A percentile compares a stretch with the other conserved stretches of the same genome.
These are phyloP conservation scores for Camarhynchus parvulus DNA, from an alignment of 2,113 vertebrate species.

Conservation along the genomic window DNA sequence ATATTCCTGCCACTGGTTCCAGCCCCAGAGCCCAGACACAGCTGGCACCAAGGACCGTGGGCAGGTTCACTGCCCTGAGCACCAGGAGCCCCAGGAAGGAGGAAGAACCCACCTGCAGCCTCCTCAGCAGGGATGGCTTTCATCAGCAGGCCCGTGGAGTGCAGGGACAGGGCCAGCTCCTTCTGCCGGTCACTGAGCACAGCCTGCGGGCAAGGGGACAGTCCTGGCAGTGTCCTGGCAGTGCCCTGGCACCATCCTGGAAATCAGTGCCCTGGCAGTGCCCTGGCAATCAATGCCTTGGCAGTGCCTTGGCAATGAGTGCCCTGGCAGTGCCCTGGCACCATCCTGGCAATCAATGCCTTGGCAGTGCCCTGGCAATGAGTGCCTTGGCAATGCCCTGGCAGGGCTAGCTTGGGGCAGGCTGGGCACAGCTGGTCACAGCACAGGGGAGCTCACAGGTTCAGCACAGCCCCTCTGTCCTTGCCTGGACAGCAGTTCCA, in stretches of 20 bases:
- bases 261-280: no score
- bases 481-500: neutral
- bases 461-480: neutral
- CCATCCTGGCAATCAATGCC: no score
- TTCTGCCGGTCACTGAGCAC: slow-evolving; percentile 82
- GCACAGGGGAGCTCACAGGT: neutral
- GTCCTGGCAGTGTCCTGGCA: neutral
- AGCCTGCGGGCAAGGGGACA: slow-evolving; percentile 67
- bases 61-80: neutral
- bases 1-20: neutral
- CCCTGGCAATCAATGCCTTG: no score
- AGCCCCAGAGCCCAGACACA: neutral
- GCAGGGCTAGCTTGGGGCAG: no score
- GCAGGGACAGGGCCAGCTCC: slow-evolving; percentile 75
- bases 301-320: no score
- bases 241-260: no score
- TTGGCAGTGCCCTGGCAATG: no score
- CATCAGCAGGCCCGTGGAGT: slow-evolving; percentile 79
- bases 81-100: neutral
- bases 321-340: no score
- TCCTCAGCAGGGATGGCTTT: slow-evolving; percentile 79
- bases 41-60: neutral
- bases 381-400: no score
- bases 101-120: slow-evolving; percentile 77
- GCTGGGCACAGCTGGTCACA: neutral